Evolutionary conservation across 2,888 invertebrate genomes (phyloP).

Genomic region (Dasysyrphus albostriatus): DNA sequence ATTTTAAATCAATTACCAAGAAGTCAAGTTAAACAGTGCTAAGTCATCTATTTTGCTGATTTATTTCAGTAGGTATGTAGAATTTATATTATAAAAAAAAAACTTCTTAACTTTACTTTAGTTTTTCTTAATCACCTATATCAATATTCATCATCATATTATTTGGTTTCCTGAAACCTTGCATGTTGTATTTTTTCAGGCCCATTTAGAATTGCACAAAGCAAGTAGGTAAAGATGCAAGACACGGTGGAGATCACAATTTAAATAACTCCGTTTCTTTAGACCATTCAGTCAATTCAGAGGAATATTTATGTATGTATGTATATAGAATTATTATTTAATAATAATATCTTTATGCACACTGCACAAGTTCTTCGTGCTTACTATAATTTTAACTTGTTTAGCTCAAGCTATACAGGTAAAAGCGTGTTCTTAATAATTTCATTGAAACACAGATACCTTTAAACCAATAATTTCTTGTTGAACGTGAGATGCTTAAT

Average conservation of each 20-base stretch:
- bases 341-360: constrained; percentile 12
- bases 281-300: constrained; percentile 19
- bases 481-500: constrained; percentile 55
- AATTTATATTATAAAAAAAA: too few relatives aligned
- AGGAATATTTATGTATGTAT: not conserved
- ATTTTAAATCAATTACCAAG: too few relatives aligned
- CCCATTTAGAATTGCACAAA: not conserved
- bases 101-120: too few relatives aligned
- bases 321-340: constrained; percentile 38
- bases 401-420: constrained; percentile 1
- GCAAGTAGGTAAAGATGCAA: not conserved
- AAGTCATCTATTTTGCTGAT: too few relatives aligned
- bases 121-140: not conserved
- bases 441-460: constrained; percentile 2
- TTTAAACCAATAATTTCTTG: constrained; percentile 13
- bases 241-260: constrained; percentile 40
- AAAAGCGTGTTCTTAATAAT: constrained; percentile 1
- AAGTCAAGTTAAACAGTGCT: too few relatives aligned
- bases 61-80: too few relatives aligned
- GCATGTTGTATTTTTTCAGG: not conserved
- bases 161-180: not conserved
- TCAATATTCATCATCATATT: not conserved
- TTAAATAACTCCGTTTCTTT: constrained; percentile 38
- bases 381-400: constrained; percentile 37
- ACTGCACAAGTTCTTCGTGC: constrained; percentile 7